Evolutionary conservation across 2,888 invertebrate species (phyloP), one percentile per base, ranked within the genome.

Genomic region (Acleris literana): DNA sequence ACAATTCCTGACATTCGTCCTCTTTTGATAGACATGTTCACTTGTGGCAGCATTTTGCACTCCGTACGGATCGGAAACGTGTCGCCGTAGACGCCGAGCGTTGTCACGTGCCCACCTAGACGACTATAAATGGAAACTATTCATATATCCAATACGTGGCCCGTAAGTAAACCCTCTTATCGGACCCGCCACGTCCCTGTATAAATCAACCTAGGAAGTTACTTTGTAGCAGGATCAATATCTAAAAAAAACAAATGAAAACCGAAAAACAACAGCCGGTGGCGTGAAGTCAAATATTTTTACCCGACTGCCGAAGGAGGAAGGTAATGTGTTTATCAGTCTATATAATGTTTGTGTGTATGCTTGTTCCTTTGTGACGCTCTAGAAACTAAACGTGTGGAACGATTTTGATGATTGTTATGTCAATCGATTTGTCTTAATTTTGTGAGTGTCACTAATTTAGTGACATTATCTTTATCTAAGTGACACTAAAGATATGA

Each of bases 111-210:
- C 49, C 39, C 25, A 25, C 52, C 57, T 48, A 18, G 33, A 55
- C 29, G 20, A 29, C 51, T 51, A 51, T 56, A 65, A 65, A 65
- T 61, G 60, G 60, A 51, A 60, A 61, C 29, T 65, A 43, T 65
- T 51, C 60, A 55, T 44, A 55, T 33, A 59, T 51, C 55, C 49
- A 39, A 60, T 43, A 56, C 60, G 58, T 59, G 58, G 49, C 7
- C 49, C 49, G 49, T 49, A 59, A 57, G 46, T 29, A 1, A 29
- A 43, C 33, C 54, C 54, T 64, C 64, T 64, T 61, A 61, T 56
- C 65, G 59, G 22, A 25, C 57, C 44, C 17, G 17, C 43, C 59
- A 49, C 49, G 48, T 43, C 44, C 51, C 17, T n/a, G 29, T 49
- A 60, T 60, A 64, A 51, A 67, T 44, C 29, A 54, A 18, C 25